These are phyloP conservation scores for Trichonephila clavata DNA, from an alignment of 1,140 invertebrate species.

Conservation along the genomic window DNA sequence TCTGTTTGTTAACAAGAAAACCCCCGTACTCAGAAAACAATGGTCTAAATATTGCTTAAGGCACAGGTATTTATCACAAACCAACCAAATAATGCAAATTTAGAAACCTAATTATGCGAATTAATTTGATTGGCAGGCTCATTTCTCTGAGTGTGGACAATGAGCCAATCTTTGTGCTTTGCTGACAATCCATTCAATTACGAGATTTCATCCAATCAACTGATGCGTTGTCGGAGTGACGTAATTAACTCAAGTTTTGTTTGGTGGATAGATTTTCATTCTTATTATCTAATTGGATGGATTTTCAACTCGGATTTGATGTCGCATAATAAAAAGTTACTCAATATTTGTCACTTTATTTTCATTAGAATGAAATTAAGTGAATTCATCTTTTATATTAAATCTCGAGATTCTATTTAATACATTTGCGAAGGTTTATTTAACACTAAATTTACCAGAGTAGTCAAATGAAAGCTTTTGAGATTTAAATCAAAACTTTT, in stretches of 20 bases:
- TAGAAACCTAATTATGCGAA: conserved; percentile 40
- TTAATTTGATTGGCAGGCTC: conserved; percentile 56
- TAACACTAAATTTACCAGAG: too few relatives aligned
- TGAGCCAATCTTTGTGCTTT: conserved; percentile 40
- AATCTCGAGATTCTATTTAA: too few relatives aligned
- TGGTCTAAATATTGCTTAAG: background rate
- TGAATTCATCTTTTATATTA: too few relatives aligned
- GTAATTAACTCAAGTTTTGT: background rate
- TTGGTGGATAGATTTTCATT: background rate
- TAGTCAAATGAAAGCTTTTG: too few relatives aligned
- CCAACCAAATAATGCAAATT: background rate
- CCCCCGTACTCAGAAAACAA: background rate
- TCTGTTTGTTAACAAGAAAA: too few relatives aligned
- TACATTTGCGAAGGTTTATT: too few relatives aligned
- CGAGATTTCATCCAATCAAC: conserved; percentile 44
- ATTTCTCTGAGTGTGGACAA: conserved; percentile 1
- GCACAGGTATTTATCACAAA: background rate
- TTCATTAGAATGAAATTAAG: too few relatives aligned
- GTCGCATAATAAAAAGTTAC: too few relatives aligned
- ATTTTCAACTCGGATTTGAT: background rate
- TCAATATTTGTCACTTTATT: too few relatives aligned
- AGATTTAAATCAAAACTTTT: too few relatives aligned
- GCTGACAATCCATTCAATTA: conserved; percentile 63
- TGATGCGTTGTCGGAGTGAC: background rate
- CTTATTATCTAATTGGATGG: background rate